A percentile compares a stretch with the other conserved stretches of the same genome.
These are phyloP conservation scores for Pollenia griseotomentosa DNA, from an alignment of 2,888 invertebrate species.

Conservation along the genomic window DNA sequence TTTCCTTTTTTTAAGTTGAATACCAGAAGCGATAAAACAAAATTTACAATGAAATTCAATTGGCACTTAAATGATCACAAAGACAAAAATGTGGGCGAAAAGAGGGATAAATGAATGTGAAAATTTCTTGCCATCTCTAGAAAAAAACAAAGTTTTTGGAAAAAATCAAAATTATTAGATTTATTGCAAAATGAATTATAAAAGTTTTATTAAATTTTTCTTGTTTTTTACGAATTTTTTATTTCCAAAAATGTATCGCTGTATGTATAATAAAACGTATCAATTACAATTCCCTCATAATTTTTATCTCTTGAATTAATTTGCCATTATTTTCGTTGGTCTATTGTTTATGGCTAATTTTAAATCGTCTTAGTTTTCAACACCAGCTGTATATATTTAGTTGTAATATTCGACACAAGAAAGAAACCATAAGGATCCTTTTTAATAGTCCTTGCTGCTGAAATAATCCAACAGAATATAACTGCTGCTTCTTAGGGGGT, in stretches of 20 bases:
- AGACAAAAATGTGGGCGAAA: neutral
- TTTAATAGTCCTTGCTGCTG: slow-evolving; percentile 33
- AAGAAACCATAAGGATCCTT: slow-evolving; percentile 34
- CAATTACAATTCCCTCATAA: slow-evolving; percentile 10
- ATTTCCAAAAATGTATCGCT: neutral
- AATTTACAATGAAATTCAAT: neutral
- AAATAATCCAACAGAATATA: neutral
- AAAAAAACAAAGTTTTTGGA: too few relatives aligned
- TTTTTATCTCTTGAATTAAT: slow-evolving; percentile 30
- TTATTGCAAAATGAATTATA: too few relatives aligned
- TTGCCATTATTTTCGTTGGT: slow-evolving; percentile 42
- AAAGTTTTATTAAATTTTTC: too few relatives aligned
- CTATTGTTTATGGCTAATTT: slow-evolving; percentile 34
- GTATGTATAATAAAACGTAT: slow-evolving; percentile 2
- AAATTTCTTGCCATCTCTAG: too few relatives aligned
- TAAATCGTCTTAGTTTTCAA: slow-evolving; percentile 42
- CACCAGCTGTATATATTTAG: slow-evolving; percentile 47
- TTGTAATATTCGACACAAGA: neutral
- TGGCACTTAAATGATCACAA: neutral
- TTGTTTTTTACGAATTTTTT: neutral
- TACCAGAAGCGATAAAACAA: neutral
- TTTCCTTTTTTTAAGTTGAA: neutral
- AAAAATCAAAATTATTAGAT: too few relatives aligned
- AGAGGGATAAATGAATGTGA: too few relatives aligned
- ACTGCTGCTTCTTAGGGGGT: slow-evolving; percentile 45